Evolutionary conservation across 2,113 vertebrate species (phyloP).

Genomic region (Pimephales promelas): DNA sequence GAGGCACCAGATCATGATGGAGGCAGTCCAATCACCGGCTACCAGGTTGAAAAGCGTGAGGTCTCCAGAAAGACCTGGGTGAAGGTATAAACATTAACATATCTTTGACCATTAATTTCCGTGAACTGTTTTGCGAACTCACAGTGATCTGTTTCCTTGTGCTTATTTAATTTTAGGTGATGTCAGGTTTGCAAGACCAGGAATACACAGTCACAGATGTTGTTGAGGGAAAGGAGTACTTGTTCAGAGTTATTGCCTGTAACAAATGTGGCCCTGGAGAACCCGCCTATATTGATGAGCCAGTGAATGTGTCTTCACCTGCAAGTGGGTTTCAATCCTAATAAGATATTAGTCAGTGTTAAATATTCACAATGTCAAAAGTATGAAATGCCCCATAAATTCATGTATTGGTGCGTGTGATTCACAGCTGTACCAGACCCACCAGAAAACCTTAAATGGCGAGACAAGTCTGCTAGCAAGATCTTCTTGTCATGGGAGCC

Average conservation of each 20-base stretch:
- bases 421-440: constrained; percentile 90
- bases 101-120: not conserved
- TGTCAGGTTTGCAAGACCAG: constrained; percentile 83
- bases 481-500: constrained; percentile 98
- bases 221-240: constrained; percentile 93
- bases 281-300: constrained; percentile 93
- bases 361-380: not conserved
- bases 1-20: constrained; percentile 95
- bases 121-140: not conserved
- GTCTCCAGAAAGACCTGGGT: constrained; percentile 93
- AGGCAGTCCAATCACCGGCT: constrained; percentile 92
- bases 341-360: not conserved
- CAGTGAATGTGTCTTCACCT: constrained; percentile 92
- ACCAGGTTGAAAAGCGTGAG: constrained; percentile 94
- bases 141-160: not conserved
- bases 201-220: constrained; percentile 96
- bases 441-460: constrained; percentile 97
- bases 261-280: constrained; percentile 98
- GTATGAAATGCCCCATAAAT: not conserved
- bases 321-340: constrained; percentile 83
- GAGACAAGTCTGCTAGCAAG: constrained; percentile 90
- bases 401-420: not conserved
- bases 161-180: constrained; percentile 75
- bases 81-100: constrained; percentile 77
- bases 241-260: constrained; percentile 91